These are phyloP conservation scores for Trypoxylus dichotomus DNA, from an alignment of 1,140 invertebrate genomes.

Conservation along the genomic window DNA sequence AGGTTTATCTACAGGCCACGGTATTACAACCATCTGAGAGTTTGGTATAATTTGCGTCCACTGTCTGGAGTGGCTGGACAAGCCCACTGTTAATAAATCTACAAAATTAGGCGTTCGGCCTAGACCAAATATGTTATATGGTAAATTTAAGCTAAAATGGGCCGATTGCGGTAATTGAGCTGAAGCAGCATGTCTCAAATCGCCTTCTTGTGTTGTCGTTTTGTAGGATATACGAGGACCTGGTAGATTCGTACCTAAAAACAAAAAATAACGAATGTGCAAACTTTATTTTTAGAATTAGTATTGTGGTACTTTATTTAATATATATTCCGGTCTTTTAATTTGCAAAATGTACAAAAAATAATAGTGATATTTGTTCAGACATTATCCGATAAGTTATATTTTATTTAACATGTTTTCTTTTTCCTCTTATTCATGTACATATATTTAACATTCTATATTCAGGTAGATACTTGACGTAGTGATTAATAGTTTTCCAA, in stretches of 20 bases:
- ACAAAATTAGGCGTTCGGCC: slow-evolving; percentile 97
- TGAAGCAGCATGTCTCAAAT: slow-evolving; percentile 70
- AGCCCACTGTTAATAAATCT: slow-evolving; percentile 82
- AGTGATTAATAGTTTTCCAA: no score
- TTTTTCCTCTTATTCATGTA: no score
- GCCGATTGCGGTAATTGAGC: slow-evolving; percentile 92
- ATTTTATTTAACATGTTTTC: no score
- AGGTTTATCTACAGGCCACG: slow-evolving; percentile 77
- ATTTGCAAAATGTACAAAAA: no score
- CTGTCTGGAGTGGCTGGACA: slow-evolving; percentile 68
- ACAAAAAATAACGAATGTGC: slow-evolving; percentile 18
- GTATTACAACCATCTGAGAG: slow-evolving; percentile 95
- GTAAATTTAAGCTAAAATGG: slow-evolving; percentile 88
- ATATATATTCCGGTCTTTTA: no score
- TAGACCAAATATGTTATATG: slow-evolving; percentile 93
- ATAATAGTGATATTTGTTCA: no score
- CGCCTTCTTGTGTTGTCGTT: slow-evolving; percentile 82
- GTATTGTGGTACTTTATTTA: background rate
- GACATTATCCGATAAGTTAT: no score
- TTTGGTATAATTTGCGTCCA: slow-evolving; percentile 95
- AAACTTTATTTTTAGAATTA: no score
- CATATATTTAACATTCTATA: no score
- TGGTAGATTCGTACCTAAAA: slow-evolving; percentile 71
- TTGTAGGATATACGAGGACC: slow-evolving; percentile 86
- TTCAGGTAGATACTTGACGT: no score